A percentile compares a stretch with the other conserved stretches of the same genome.
Evolutionary conservation across 2,797 vertebrate species (phyloP).

Genomic region (Galago senegalensis): DNA sequence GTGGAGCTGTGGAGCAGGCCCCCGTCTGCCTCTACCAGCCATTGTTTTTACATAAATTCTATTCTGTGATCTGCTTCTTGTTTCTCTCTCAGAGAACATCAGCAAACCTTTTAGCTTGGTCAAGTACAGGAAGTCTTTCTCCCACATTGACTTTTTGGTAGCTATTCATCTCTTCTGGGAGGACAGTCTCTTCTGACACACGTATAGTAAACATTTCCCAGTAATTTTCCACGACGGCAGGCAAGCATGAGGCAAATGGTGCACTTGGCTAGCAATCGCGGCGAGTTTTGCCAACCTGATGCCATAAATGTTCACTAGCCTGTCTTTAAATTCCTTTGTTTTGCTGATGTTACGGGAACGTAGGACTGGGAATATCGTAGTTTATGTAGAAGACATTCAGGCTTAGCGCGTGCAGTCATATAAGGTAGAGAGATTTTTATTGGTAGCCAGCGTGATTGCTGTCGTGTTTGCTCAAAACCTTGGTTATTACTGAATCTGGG

Average conservation of each 20-base stretch:
- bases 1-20: background rate
- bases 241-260: conserved; percentile 29
- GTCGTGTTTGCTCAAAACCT: background rate
- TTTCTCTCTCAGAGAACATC: conserved; percentile 42
- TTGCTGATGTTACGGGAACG: background rate
- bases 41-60: conserved; percentile 12
- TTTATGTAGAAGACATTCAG: background rate
- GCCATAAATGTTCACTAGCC: conserved; percentile 3
- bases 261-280: background rate
- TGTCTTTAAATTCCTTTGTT: conserved; percentile 12
- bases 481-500: background rate
- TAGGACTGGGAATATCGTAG: background rate
- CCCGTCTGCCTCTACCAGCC: background rate
- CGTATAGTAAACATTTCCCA: conserved; percentile 19
- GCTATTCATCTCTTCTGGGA: background rate
- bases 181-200: background rate
- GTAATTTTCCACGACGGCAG: conserved; percentile 49
- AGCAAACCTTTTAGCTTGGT: background rate
- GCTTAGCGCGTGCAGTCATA: background rate
- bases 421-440: background rate
- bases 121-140: conserved; percentile 23
- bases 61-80: background rate
- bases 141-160: background rate
- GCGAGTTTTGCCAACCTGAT: conserved; percentile 6
- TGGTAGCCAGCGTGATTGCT: background rate